Percentiles rank a stretch among this genome's conserved stretches.
Evolutionary conservation across 1,140 invertebrate species (phyloP).

Genomic region (Rhyacophila brunnea): DNA sequence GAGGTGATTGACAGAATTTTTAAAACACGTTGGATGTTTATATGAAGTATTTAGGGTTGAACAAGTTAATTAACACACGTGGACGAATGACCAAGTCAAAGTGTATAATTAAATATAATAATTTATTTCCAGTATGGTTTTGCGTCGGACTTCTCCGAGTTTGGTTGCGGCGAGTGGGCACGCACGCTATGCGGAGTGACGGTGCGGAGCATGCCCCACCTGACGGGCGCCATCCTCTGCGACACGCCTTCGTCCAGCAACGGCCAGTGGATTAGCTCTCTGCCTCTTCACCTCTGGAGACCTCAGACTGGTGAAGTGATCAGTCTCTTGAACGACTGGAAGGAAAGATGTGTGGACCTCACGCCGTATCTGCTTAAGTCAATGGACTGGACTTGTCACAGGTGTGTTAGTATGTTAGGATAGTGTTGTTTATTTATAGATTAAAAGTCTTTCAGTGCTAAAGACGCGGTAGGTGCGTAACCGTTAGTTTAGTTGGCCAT

Average conservation of each 20-base stretch:
- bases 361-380: slow-evolving; percentile 21
- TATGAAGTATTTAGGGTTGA: no score
- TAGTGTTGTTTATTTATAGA: no score
- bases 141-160: slow-evolving; percentile 26
- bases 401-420: no score
- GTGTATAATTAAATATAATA: no score
- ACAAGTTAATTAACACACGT: no score
- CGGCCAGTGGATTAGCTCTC: slow-evolving; percentile 14
- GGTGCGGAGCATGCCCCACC: slow-evolving; percentile 9
- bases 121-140: slow-evolving; percentile 28
- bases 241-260: background rate
- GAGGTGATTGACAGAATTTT: no score
- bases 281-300: slow-evolving; percentile 22
- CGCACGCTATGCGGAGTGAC: slow-evolving; percentile 20
- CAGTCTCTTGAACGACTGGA: slow-evolving; percentile 17
- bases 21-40: no score
- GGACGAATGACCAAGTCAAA: no score
- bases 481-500: no score
- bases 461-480: no score
- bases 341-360: slow-evolving; percentile 4
- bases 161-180: slow-evolving; percentile 32
- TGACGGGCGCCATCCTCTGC: slow-evolving; percentile 7
- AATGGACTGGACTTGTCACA: slow-evolving; percentile 22
- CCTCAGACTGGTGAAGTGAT: slow-evolving; percentile 16
- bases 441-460: no score